These are phyloP conservation scores for Pungitius pungitius DNA, from an alignment of 2,113 vertebrate species.

Conservation along the genomic window DNA sequence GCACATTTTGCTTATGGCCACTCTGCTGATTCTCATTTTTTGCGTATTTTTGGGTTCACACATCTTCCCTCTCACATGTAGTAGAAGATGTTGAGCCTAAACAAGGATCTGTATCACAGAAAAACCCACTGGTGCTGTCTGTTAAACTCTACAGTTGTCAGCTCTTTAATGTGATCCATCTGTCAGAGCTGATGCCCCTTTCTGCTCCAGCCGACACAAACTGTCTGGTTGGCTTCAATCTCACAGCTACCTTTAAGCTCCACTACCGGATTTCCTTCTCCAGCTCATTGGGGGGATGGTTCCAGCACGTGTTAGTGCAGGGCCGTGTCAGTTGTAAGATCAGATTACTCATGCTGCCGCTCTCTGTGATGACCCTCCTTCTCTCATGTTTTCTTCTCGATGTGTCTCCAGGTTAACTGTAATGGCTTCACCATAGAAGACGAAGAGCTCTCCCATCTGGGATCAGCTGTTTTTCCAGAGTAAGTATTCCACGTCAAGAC, in stretches of 20 bases:
- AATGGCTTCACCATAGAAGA: conserved; percentile 99
- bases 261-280: conserved; percentile 19
- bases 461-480: conserved; percentile 98
- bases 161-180: conserved; percentile 33
- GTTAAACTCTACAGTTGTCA: conserved; percentile 23
- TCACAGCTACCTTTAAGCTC: conserved; percentile 28
- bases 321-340: background rate
- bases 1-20: background rate
- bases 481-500: conserved; percentile 71
- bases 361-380: conserved; percentile 3
- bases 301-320: conserved; percentile 1
- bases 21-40: background rate
- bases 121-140: conserved; percentile 1
- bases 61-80: background rate
- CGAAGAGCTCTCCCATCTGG: conserved; percentile 96
- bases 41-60: background rate
- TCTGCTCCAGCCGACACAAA: conserved; percentile 7
- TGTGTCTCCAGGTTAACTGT: conserved; percentile 89
- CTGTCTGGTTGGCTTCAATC: conserved; percentile 26
- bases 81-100: too few species aligned
- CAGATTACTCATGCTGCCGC: conserved; percentile 2
- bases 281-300: background rate
- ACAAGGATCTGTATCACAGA: too few species aligned
- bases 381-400: background rate
- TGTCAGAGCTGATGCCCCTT: conserved; percentile 8